A percentile compares a stretch with the other conserved stretches of the same genome.
These are phyloP conservation scores for Centropus unirufus DNA, from an alignment of 2,113 vertebrate species.

Conservation along the genomic window DNA sequence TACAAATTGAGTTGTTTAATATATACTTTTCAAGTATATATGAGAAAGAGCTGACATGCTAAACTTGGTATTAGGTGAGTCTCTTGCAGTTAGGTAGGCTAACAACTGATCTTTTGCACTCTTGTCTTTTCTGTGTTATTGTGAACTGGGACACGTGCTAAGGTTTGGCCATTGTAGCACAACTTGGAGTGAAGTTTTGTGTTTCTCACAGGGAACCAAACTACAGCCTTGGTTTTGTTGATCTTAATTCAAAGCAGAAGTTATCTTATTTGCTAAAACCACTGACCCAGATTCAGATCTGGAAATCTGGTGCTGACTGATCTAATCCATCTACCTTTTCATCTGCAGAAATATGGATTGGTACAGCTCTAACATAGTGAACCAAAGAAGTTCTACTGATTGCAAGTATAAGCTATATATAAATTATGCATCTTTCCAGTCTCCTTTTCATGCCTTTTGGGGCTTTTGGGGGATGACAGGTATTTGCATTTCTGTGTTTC, in stretches of 20 bases:
- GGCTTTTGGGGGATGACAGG: fast-evolving
- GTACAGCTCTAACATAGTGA: neutral
- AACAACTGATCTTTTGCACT: neutral
- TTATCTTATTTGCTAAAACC: neutral
- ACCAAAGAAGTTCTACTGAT: neutral
- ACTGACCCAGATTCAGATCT: neutral
- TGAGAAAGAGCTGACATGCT: neutral
- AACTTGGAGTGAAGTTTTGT: neutral
- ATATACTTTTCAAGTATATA: too few relatives aligned
- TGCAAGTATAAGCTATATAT: neutral
- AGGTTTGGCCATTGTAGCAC: neutral
- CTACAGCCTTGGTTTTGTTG: neutral
- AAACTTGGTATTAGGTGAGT: neutral
- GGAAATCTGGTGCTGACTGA: neutral
- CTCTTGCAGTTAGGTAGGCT: neutral
- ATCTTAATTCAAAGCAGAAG: neutral
- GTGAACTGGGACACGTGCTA: neutral
- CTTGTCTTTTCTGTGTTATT: neutral
- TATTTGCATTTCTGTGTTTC: neutral
- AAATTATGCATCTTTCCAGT: neutral
- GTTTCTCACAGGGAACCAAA: neutral
- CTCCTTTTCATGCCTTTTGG: neutral
- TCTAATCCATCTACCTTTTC: neutral
- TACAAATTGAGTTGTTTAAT: neutral
- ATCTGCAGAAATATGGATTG: neutral